Percentiles rank a stretch among this genome's conserved stretches.
Evolutionary conservation across 2,797 vertebrate species (phyloP).

Genomic region (Urophycis tenuis): DNA sequence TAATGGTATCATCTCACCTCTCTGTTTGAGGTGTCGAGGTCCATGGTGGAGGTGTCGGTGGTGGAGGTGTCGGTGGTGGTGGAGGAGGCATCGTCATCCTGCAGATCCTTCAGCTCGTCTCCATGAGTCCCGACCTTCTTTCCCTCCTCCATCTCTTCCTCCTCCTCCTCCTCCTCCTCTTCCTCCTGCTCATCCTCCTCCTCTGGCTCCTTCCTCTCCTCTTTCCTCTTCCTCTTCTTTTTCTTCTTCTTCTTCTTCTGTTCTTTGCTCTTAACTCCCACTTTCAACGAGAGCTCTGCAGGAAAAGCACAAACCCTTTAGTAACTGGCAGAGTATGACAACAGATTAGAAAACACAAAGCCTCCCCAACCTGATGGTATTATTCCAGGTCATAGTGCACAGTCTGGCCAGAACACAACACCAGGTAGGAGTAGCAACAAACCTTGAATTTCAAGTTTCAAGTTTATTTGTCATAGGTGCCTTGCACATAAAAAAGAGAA

Average conservation of each 20-base stretch:
- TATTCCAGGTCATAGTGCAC: neutral
- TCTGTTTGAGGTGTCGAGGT: slow-evolving; percentile 84
- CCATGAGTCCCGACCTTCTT: slow-evolving; percentile 76
- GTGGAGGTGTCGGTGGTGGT: slow-evolving; percentile 96
- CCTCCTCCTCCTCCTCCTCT: slow-evolving; percentile 84
- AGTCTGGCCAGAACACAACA: neutral
- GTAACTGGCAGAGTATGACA: neutral
- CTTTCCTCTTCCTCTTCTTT: slow-evolving; percentile 80
- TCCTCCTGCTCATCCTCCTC: slow-evolving; percentile 81
- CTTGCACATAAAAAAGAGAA: neutral
- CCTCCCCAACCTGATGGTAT: neutral
- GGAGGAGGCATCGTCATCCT: slow-evolving; percentile 95
- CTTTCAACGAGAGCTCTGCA: slow-evolving; percentile 81
- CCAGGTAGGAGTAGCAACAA: no score
- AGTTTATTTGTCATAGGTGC: no score
- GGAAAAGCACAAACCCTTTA: neutral
- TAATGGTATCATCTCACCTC: slow-evolving; percentile 68
- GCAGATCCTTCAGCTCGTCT: slow-evolving; percentile 86
- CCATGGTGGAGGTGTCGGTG: slow-evolving; percentile 96
- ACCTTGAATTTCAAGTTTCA: neutral
- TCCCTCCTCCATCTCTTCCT: slow-evolving; percentile 86
- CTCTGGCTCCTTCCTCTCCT: slow-evolving; percentile 86
- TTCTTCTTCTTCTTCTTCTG: slow-evolving; percentile 86
- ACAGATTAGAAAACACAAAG: neutral
- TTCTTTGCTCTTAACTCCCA: slow-evolving; percentile 82